Base-by-base conservation (phyloP, 53 echinoderm and acorn worm genomes). In the Echinarachnius parma region DNA sequence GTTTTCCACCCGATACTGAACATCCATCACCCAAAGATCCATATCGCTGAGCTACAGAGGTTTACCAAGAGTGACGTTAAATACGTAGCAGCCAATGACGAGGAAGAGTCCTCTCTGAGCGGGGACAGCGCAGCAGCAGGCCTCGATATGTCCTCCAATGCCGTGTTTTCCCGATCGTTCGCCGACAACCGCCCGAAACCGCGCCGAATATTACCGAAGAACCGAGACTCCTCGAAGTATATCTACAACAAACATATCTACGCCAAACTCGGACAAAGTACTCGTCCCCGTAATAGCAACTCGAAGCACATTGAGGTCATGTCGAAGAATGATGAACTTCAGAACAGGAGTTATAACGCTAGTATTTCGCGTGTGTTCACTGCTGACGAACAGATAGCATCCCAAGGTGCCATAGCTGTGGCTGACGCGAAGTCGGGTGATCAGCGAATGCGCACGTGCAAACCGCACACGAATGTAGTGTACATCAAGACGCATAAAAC, bases 401-500 rank as follows among this genome's bases (percentile, higher is more conserved):
- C n/a, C n/a, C n/a, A n/a, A n/a, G n/a, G n/a, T n/a, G n/a, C n/a
- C n/a, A n/a, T n/a, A n/a, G n/a, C n/a, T n/a, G n/a, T n/a, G n/a
- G n/a, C n/a, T n/a, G n/a, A n/a, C n/a, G n/a, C n/a, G n/a, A n/a
- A n/a, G n/a, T n/a, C n/a, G n/a, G n/a, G n/a, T n/a, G n/a, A n/a
- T n/a, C n/a, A n/a, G n/a, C n/a, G n/a, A n/a, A n/a, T n/a, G n/a
- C n/a, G 24, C 1, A 65, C 24, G 9, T 86, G 86, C 59, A 71
- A 35, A 20, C 81, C 81, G 7, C 61, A 75, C 20, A 56, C 14
- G n/a, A 76, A 81, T 66, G 60, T 92, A 46, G 81, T 88, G 13
- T 78, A 88, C 11, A 53, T 92, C 0, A 92, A 92, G 62, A 87
- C 92, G 2, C 92, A 92, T 67, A 92, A 92, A 53, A 87, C 87